Base-by-base conservation (phyloP, 2,113 vertebrate species). In the Indicator maculatus region DNA sequence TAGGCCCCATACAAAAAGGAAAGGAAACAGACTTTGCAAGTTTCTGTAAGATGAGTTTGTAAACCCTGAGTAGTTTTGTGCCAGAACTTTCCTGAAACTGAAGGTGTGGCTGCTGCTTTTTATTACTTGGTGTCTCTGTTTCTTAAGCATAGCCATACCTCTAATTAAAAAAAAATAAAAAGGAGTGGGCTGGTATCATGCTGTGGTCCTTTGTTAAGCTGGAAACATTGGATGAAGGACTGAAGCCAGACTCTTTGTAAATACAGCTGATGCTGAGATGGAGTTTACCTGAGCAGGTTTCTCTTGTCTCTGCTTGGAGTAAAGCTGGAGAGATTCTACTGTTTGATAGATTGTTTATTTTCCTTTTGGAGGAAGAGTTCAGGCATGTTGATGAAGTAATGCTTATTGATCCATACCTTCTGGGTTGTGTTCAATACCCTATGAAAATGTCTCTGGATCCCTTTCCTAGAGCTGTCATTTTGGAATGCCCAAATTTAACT, bases 171-270 rank as follows among this genome's bases (percentile, higher is more conserved):
- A 72, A 33, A 17, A 9, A 6, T 23, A 0, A 28, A 24, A 64
- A 13, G 3, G 39, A 23, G 38, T 11, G 60, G 9, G 2, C 39
- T 80, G 77, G 60, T 36, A 6, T 64, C 0, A 0, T 72, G 47
- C 12, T 76, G 52, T 47, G 31, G 33, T 39, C 33, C 60, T 69
- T 63, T 26, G 5, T 13, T 52, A 59, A 77, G 61, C 36, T 93
- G 90, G 36, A 59, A n/a, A 31, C 7, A 5, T 28, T 53, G 76
- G 61, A 2, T 56, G 52, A 56, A 30, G 0, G 17, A 12, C 18
- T 31, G 47, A 52, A 7, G 8, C 10, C 3, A 9, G 58, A 17
- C 16, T 75, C 85, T 0, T 7, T 55, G 55, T 58, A 53, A 78
- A n/a, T 44, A 9, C 14, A 76, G 55, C 55, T 31, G 19, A 24